Conservation (phyloP, 92 coral and sea anemone genomes). For the Pocillopora meandrina region DNA sequence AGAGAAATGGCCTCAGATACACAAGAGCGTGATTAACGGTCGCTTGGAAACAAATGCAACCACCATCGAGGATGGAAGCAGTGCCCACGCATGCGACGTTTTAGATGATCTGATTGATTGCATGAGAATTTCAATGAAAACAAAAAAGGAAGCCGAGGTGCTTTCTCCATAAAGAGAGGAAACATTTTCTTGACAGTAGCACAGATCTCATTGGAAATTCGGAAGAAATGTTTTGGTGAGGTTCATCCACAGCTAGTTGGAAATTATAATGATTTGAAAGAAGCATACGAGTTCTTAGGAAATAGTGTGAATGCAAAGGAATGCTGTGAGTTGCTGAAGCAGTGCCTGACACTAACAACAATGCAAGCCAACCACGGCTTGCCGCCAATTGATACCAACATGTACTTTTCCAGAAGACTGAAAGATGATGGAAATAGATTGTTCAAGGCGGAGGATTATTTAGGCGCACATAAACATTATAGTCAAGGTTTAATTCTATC, state of each 20-base stretch:
- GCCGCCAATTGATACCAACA: neutral
- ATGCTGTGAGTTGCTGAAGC: neutral
- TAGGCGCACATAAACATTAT: neutral
- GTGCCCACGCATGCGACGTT: neutral
- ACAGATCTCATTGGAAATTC: neutral
- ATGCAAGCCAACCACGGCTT: neutral
- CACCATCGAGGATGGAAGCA: neutral
- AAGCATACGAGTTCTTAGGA: neutral
- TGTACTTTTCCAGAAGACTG: accelerated
- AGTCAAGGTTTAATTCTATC: neutral
- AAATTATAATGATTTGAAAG: neutral
- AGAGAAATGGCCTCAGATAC: slow-evolving; percentile 7
- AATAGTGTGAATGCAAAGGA: neutral
- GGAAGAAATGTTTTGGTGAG: neutral
- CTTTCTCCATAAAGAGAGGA: neutral
- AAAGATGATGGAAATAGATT: neutral
- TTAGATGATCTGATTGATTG: neutral
- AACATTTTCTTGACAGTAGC: neutral
- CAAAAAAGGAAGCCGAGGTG: too few relatives aligned
- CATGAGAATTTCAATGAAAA: neutral
- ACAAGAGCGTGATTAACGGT: neutral
- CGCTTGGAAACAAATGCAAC: neutral
- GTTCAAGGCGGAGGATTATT: neutral
- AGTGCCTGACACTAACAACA: neutral
- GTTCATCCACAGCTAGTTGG: neutral